These are phyloP conservation scores for Diplodus sargus DNA, from an alignment of 2,797 vertebrate genomes.

Conservation along the genomic window DNA sequence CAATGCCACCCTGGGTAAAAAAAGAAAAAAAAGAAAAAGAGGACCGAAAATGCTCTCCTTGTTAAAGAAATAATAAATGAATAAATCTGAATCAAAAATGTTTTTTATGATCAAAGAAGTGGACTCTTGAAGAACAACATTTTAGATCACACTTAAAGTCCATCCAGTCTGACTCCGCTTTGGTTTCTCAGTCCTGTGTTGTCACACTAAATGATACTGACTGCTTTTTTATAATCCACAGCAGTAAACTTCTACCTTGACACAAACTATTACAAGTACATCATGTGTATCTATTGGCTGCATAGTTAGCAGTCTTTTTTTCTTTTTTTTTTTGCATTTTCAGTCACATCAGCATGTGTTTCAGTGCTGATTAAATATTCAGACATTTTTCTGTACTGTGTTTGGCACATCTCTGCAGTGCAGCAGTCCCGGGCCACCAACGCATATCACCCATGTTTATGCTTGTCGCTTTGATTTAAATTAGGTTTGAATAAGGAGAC, in stretches of 20 bases:
- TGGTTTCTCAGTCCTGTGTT: background rate
- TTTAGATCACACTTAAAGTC: too few relatives aligned
- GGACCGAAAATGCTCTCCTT: too few relatives aligned
- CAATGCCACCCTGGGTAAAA: too few relatives aligned
- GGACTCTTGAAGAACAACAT: too few relatives aligned
- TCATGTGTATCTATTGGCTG: constrained; percentile 38
- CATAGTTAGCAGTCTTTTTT: constrained; percentile 55
- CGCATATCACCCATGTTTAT: constrained; percentile 60
- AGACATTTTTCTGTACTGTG: constrained; percentile 60
- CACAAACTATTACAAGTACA: constrained; percentile 26
- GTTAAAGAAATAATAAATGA: too few relatives aligned
- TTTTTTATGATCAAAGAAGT: background rate
- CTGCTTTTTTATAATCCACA: constrained; percentile 8
- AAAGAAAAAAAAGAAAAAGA: too few relatives aligned
- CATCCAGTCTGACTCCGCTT: too few relatives aligned
- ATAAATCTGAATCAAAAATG: background rate
- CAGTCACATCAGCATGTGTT: constrained; percentile 58
- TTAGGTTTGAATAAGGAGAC: constrained; percentile 62
- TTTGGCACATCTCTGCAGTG: constrained; percentile 52
- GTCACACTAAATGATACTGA: background rate
- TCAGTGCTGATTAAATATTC: constrained; percentile 59
- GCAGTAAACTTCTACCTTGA: background rate
- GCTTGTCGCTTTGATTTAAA: constrained; percentile 69
- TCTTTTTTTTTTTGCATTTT: constrained; percentile 40
- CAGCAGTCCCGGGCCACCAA: constrained; percentile 39